Conservation (phyloP, 37 sponge, comb jelly and placozoan genomes). For the Mnemiopsis leidyi region DNA sequence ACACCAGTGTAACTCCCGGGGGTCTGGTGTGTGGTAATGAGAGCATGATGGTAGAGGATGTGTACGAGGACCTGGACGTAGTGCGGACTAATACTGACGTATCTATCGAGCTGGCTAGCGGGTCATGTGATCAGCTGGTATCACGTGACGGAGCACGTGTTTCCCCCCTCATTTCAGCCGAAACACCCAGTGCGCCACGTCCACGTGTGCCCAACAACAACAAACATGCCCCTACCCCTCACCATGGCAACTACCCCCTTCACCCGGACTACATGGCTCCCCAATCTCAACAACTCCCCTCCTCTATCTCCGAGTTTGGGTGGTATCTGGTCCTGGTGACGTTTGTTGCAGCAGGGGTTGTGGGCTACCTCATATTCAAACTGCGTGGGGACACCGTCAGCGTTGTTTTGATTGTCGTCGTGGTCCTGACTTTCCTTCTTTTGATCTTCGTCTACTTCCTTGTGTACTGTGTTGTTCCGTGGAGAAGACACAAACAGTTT, state of each 20-base stretch:
- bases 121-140: not conserved
- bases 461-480: constrained; percentile 15
- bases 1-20: too few relatives aligned
- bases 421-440: not conserved
- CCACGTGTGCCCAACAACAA: not conserved
- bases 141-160: not conserved
- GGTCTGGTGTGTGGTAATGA: not conserved
- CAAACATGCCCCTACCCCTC: not conserved
- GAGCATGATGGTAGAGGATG: not conserved
- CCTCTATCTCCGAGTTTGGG: not conserved
- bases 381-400: not conserved
- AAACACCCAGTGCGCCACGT: not conserved
- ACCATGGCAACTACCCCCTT: not conserved
- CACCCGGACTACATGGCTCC: not conserved
- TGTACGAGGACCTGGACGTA: not conserved
- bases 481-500: not conserved
- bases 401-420: not conserved
- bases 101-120: not conserved
- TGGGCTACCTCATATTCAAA: not conserved
- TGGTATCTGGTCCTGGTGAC: not conserved
- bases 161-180: not conserved
- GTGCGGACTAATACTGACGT: not conserved
- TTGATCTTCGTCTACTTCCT: not conserved
- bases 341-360: not conserved
- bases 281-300: not conserved